Evolutionary conservation across 2,113 vertebrate genomes (phyloP).

Genomic region (Tetrao urogallus): DNA sequence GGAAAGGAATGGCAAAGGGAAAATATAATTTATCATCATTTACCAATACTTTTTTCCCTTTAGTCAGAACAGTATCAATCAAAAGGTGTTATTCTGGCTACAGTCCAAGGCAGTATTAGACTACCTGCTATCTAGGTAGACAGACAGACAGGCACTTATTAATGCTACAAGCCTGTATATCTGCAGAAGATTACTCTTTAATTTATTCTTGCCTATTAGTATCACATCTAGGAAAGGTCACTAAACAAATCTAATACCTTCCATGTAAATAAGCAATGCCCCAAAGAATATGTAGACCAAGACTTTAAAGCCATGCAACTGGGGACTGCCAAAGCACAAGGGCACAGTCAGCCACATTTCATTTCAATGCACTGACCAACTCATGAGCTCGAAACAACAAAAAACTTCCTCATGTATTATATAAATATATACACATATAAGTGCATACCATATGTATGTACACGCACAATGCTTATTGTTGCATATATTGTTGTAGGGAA

Average conservation of each 20-base stretch:
- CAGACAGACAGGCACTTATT: not conserved
- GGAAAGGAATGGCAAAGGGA: not conserved
- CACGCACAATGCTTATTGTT: not conserved
- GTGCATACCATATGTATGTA: not conserved
- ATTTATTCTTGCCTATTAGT: not conserved
- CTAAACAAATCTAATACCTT: not conserved
- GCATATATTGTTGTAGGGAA: not conserved
- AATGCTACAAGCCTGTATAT: not conserved
- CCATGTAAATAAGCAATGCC: not conserved
- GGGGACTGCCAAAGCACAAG: not conserved
- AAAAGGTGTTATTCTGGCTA: not conserved
- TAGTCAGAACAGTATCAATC: not conserved
- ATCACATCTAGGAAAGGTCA: not conserved
- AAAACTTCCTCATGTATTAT: not conserved
- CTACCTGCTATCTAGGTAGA: not conserved
- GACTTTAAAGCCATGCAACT: not conserved
- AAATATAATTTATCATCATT: not conserved
- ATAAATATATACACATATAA: not conserved
- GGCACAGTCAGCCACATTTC: not conserved
- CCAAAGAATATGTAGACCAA: not conserved
- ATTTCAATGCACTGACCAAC: not conserved
- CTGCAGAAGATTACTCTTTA: not conserved
- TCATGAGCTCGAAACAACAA: not conserved
- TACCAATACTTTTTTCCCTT: not conserved
- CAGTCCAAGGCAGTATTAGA: not conserved